Percentiles rank a stretch among this genome's conserved stretches.
These are phyloP conservation scores for Cygnus buccinator DNA, from an alignment of 2,113 vertebrate species.

Conservation along the genomic window DNA sequence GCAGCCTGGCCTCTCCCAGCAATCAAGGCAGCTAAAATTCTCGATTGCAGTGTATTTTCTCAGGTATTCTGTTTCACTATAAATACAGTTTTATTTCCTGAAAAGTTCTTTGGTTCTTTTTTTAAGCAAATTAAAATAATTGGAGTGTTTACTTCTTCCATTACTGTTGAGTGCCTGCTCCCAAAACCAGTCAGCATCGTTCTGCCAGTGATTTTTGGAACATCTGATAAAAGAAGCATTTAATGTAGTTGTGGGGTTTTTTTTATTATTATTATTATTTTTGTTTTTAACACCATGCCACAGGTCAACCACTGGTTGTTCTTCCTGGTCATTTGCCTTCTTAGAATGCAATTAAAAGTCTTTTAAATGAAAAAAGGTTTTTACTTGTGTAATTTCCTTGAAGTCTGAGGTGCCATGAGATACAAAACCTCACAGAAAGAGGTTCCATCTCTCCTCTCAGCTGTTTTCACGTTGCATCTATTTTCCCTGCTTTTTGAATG, in stretches of 20 bases:
- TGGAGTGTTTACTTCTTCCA: not conserved
- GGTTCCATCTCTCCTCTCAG: constrained; percentile 33
- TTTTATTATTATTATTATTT: not conserved
- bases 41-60: not conserved
- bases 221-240: not conserved
- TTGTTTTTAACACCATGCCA: not conserved
- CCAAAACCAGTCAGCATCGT: not conserved
- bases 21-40: not conserved
- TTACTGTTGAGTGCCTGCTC: not conserved
- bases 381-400: constrained; percentile 55
- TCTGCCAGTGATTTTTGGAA: not conserved
- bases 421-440: not conserved
- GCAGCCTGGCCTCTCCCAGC: not conserved
- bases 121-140: not conserved
- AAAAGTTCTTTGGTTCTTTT: not conserved
- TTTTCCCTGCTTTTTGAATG: constrained; percentile 61
- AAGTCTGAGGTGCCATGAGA: not conserved
- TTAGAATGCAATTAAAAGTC: constrained; percentile 47
- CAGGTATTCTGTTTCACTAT: constrained; percentile 11
- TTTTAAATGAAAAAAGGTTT: not conserved
- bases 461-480: constrained; percentile 32
- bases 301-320: not conserved
- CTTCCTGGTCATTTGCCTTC: constrained; percentile 22
- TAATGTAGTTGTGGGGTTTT: not conserved
- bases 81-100: not conserved